Evolutionary conservation across 2,113 vertebrate species (phyloP).

Genomic region (Brevimyrus niger): DNA sequence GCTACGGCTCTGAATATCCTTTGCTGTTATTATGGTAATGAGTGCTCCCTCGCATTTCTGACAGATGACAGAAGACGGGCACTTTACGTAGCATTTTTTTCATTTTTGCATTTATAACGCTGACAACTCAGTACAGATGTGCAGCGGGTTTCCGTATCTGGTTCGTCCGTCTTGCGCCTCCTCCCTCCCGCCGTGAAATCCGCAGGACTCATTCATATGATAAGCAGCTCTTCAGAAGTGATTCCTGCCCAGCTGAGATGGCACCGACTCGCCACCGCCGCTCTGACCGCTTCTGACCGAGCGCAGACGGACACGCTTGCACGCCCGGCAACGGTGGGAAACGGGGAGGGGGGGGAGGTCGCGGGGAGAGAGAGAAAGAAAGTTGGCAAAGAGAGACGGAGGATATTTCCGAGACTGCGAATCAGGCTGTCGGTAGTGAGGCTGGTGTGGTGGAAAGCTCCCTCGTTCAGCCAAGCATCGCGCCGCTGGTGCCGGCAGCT

Average conservation of each 20-base stretch:
- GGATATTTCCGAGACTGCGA: slow-evolving; percentile 52
- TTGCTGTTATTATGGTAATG: slow-evolving; percentile 8
- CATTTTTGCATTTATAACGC: not conserved
- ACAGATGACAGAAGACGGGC: not conserved
- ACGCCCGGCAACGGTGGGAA: slow-evolving; percentile 29
- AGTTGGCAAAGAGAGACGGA: slow-evolving; percentile 53
- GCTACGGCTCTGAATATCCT: not conserved
- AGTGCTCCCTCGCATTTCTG: slow-evolving; percentile 11
- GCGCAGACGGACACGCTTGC: not conserved
- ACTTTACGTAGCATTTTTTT: not conserved
- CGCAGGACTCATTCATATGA: slow-evolving; percentile 47
- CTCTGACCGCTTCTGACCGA: not conserved
- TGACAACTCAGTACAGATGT: not conserved
- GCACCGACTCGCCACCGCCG: slow-evolving; percentile 44
- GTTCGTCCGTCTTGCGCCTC: slow-evolving; percentile 45
- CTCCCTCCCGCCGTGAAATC: slow-evolving; percentile 35
- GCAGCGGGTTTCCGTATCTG: slow-evolving; percentile 42
- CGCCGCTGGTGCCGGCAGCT: slow-evolving; percentile 22
- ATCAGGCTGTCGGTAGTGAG: slow-evolving; percentile 62
- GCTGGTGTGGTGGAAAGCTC: slow-evolving; percentile 60
- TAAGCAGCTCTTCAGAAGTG: slow-evolving; percentile 47
- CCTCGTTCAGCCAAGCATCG: slow-evolving; percentile 55
- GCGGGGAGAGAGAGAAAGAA: slow-evolving; percentile 35
- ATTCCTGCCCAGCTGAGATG: slow-evolving; percentile 47
- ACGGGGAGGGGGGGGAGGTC: slow-evolving; percentile 31